These are phyloP conservation scores for Sylvia borin DNA, from an alignment of 2,797 vertebrate genomes.

Conservation along the genomic window DNA sequence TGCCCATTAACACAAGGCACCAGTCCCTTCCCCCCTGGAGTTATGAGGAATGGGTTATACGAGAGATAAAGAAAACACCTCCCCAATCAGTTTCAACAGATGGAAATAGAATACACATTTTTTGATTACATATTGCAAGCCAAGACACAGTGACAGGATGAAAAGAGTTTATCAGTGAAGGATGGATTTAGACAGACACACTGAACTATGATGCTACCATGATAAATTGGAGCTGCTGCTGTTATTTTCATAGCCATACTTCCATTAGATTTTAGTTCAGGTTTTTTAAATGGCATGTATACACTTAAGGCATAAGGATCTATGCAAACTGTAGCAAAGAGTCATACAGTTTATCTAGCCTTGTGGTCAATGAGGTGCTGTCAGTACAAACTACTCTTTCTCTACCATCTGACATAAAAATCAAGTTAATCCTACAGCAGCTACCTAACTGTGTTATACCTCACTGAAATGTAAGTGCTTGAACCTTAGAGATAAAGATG, in stretches of 20 bases:
- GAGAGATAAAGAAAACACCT: too few species aligned
- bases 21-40: too few species aligned
- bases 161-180: not conserved
- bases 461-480: not conserved
- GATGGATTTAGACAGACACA: not conserved
- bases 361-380: not conserved
- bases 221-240: not conserved
- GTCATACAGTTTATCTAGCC: not conserved
- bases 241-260: not conserved
- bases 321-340: not conserved
- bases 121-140: too few species aligned
- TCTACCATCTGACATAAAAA: not conserved
- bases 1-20: too few species aligned
- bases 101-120: too few species aligned
- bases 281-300: not conserved
- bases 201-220: not conserved
- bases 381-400: not conserved
- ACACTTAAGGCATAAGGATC: not conserved
- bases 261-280: not conserved
- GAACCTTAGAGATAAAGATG: not conserved
- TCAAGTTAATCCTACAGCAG: rapidly evolving
- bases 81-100: too few species aligned
- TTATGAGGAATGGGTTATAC: too few species aligned
- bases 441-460: not conserved
- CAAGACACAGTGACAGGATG: not conserved